These are phyloP conservation scores for Rhynchotus rufescens DNA, from an alignment of 2,797 vertebrate species.

Conservation along the genomic window DNA sequence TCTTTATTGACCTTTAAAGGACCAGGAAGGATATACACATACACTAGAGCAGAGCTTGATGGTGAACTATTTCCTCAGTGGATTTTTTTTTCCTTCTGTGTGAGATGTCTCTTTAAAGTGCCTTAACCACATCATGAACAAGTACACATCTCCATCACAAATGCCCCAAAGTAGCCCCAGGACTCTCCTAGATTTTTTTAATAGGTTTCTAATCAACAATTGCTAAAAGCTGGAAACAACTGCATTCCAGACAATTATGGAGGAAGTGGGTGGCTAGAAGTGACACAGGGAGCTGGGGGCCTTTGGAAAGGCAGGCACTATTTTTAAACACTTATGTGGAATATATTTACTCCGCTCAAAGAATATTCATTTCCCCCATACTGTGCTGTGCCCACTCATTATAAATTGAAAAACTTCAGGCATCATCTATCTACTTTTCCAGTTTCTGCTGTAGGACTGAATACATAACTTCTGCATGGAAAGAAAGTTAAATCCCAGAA, in stretches of 20 bases:
- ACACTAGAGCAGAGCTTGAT: background rate
- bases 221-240: constrained; percentile 7
- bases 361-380: constrained; percentile 27
- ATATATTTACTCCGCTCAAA: constrained; percentile 7
- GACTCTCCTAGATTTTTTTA: background rate
- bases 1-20: background rate
- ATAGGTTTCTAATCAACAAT: background rate
- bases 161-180: background rate
- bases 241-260: background rate
- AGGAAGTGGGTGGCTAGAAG: constrained; percentile 17
- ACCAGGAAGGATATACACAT: background rate
- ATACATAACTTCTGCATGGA: background rate
- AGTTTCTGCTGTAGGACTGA: background rate
- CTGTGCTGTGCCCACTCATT: background rate
- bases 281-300: constrained; percentile 9
- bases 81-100: background rate
- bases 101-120: background rate
- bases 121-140: background rate
- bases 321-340: constrained; percentile 39
- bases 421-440: background rate
- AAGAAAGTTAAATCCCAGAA: background rate
- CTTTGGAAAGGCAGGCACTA: background rate
- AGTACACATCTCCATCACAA: background rate
- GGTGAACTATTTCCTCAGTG: background rate
- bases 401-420: background rate